Evolutionary conservation across 1,140 invertebrate genomes (phyloP).

Genomic region (Tetramorium simillimum): DNA sequence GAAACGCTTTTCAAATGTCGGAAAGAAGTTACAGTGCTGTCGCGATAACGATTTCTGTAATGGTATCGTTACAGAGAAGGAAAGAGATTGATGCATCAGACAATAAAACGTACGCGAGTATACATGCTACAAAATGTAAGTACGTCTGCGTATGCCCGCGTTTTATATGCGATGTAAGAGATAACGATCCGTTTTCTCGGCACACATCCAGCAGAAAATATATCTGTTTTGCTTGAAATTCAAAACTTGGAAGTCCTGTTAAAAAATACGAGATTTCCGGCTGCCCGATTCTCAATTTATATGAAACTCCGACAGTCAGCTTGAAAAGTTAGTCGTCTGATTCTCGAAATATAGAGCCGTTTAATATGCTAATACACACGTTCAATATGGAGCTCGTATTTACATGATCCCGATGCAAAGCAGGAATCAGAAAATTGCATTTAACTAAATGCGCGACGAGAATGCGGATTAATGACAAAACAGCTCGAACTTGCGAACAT

Average conservation of each 20-base stretch:
- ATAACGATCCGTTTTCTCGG: conserved; percentile 26
- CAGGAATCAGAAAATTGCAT: neutral
- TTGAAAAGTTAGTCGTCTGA: neutral
- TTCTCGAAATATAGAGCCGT: conserved; percentile 6
- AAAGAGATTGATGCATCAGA: conserved; percentile 23
- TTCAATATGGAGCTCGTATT: neutral
- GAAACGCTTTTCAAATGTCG: neutral
- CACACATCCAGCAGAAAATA: conserved; percentile 8
- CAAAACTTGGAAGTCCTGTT: neutral
- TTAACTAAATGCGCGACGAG: conserved; percentile 23
- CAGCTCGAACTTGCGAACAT: conserved; percentile 43
- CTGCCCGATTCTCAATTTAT: neutral
- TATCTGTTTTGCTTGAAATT: neutral
- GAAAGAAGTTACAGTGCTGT: conserved; percentile 24
- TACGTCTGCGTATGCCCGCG: neutral
- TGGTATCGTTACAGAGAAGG: neutral
- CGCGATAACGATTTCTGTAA: conserved; percentile 21
- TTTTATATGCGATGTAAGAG: conserved; percentile 1
- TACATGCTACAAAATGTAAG: neutral
- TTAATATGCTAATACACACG: neutral
- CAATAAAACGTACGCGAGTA: conserved; percentile 6
- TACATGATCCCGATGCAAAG: neutral
- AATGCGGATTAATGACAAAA: conserved; percentile 7
- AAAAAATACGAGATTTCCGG: neutral
- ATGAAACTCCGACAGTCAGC: neutral